phyloP scores from a whole-genome alignment of 2,888 invertebrate species.

The Ceriagrion tenellum region DNA sequence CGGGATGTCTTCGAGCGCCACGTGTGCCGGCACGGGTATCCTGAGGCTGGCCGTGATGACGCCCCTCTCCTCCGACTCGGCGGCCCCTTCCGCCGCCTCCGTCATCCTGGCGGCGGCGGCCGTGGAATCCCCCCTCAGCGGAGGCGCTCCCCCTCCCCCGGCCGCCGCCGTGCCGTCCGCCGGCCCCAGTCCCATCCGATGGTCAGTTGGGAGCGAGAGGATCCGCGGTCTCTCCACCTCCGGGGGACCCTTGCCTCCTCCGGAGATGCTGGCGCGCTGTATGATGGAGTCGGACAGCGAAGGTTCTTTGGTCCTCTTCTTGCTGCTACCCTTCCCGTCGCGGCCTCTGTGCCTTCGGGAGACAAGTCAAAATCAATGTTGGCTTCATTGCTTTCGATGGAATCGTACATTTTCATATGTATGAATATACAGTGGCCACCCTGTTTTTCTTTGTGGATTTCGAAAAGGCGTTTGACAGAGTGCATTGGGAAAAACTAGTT shows the following conservation, averaged over 20 bases:
- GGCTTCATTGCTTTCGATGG: too few species aligned
- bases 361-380: too few species aligned
- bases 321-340: slow-evolving; percentile 41
- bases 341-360: slow-evolving; percentile 44
- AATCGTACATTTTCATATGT: too few species aligned
- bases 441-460: too few species aligned
- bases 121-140: neutral
- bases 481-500: too few species aligned
- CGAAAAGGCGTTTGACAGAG: too few species aligned
- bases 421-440: too few species aligned
- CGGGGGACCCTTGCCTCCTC: neutral
- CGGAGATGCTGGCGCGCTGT: neutral
- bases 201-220: neutral
- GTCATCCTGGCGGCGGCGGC: neutral
- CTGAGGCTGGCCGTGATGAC: slow-evolving; percentile 90
- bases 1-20: slow-evolving; percentile 84
- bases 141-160: neutral
- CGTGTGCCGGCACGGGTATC: slow-evolving; percentile 83
- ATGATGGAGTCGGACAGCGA: slow-evolving; percentile 5
- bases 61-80: slow-evolving; percentile 79
- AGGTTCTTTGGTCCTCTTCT: slow-evolving; percentile 55
- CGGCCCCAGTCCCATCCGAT: neutral
- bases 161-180: neutral
- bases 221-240: slow-evolving; percentile 37
- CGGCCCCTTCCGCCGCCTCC: neutral